phyloP scores from a whole-genome alignment of 2,888 invertebrate genomes.

The Pachycephus smyrnensis region DNA sequence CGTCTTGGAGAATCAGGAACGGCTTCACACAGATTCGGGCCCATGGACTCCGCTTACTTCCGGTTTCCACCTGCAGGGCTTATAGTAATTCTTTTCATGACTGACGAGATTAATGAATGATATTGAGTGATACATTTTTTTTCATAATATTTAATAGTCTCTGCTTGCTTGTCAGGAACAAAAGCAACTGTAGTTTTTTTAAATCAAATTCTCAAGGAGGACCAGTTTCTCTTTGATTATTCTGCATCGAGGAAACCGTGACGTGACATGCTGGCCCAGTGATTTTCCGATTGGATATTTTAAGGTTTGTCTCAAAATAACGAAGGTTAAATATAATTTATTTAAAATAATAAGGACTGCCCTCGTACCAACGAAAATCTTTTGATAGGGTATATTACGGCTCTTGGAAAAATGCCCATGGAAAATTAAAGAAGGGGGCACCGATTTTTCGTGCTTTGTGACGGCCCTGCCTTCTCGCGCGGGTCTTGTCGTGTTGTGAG shows the following conservation, averaged over 20 bases:
- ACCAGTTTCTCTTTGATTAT: background rate
- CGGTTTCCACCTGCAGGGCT: background rate
- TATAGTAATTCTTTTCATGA: background rate
- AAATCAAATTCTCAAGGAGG: background rate
- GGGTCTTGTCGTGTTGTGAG: constrained; percentile 46
- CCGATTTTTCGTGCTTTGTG: constrained; percentile 57
- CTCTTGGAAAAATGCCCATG: background rate
- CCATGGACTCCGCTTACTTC: background rate
- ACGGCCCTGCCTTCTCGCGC: constrained; percentile 36
- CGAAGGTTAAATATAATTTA: background rate
- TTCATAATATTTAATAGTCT: background rate
- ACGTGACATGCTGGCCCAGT: background rate
- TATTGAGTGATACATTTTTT: background rate
- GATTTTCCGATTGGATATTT: background rate
- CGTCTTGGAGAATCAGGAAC: constrained; percentile 18
- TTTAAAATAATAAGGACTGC: background rate
- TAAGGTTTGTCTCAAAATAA: background rate
- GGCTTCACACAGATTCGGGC: constrained; percentile 10
- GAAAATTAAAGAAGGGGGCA: background rate
- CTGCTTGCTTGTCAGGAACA: background rate
- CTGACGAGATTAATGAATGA: background rate
- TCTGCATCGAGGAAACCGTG: background rate
- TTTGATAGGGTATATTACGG: background rate
- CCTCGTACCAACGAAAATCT: background rate
- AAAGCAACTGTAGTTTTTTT: background rate